Conservation (phyloP, 2,797 vertebrate species). For the Cyclura pinguis region DNA sequence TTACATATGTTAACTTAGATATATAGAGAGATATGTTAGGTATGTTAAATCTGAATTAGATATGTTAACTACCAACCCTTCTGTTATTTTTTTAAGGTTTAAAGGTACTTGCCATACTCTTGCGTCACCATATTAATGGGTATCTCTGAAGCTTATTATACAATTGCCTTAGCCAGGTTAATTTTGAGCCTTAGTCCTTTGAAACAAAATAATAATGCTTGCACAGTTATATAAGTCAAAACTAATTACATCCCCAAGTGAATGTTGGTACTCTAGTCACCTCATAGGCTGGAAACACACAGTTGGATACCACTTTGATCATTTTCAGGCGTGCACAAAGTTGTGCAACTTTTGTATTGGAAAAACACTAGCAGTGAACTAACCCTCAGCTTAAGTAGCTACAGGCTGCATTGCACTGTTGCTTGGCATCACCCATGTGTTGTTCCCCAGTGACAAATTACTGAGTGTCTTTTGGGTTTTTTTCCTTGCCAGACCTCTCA, state of each 20-base stretch:
- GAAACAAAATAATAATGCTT: conserved; percentile 1
- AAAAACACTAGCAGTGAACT: conserved; percentile 47
- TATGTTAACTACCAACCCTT: too few relatives aligned
- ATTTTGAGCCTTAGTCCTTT: background rate
- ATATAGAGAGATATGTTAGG: too few relatives aligned
- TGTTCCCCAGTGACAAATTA: background rate
- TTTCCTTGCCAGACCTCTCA: conserved; percentile 4
- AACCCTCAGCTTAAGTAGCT: background rate
- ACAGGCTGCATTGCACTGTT: conserved; percentile 2
- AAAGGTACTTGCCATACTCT: background rate
- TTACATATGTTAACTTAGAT: too few relatives aligned
- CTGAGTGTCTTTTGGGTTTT: background rate
- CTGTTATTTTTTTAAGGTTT: background rate
- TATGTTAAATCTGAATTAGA: background rate
- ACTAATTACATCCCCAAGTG: conserved; percentile 15
- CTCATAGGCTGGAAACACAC: background rate
- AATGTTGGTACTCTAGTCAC: rapidly evolving
- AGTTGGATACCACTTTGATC: background rate
- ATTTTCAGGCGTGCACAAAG: background rate
- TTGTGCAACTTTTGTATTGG: conserved; percentile 40
- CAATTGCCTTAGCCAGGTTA: background rate
- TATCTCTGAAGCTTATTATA: background rate
- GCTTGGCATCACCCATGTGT: background rate
- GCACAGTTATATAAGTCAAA: background rate
- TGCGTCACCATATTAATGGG: background rate